A percentile compares a stretch with the other conserved stretches of the same genome.
These are phyloP conservation scores for Lepus timidus DNA, from an alignment of 2,113 vertebrate genomes.

Conservation along the genomic window DNA sequence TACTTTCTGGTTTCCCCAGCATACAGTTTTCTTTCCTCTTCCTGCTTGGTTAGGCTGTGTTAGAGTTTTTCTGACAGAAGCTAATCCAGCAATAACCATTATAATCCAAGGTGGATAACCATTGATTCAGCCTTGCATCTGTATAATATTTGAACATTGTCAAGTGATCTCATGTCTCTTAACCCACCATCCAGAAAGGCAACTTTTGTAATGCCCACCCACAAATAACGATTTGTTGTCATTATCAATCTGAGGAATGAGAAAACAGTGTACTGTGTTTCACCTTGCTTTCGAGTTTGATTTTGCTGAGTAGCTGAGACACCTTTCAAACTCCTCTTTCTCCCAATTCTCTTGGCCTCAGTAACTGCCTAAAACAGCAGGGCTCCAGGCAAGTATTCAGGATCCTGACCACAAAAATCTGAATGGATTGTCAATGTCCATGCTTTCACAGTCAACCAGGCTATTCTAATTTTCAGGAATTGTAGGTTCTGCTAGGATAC, in stretches of 20 bases:
- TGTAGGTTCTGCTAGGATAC: slow-evolving; percentile 74
- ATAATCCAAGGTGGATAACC: not conserved
- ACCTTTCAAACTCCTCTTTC: slow-evolving; percentile 69
- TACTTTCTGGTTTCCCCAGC: not conserved
- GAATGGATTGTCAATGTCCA: slow-evolving; percentile 74
- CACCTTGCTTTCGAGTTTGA: slow-evolving; percentile 60
- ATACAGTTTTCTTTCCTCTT: not conserved
- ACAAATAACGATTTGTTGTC: slow-evolving; percentile 42
- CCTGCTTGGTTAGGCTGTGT: not conserved
- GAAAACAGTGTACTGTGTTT: not conserved
- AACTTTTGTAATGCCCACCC: not conserved
- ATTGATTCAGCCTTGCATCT: not conserved
- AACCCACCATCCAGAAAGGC: not conserved
- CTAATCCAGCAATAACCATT: not conserved
- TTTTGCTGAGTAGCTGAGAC: slow-evolving; percentile 76
- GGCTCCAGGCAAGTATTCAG: slow-evolving; percentile 76
- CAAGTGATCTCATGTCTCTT: not conserved
- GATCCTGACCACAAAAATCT: slow-evolving; percentile 70
- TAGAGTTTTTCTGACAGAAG: not conserved
- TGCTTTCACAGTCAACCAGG: slow-evolving; percentile 76
- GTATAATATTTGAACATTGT: slow-evolving; percentile 9
- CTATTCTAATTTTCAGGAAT: slow-evolving; percentile 74
- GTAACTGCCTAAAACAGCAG: slow-evolving; percentile 65
- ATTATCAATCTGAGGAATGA: slow-evolving; percentile 43
- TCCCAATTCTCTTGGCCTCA: slow-evolving; percentile 71